Evolutionary conservation across 2,113 vertebrate species (phyloP).

Genomic region (Tylochromis polylepis): DNA sequence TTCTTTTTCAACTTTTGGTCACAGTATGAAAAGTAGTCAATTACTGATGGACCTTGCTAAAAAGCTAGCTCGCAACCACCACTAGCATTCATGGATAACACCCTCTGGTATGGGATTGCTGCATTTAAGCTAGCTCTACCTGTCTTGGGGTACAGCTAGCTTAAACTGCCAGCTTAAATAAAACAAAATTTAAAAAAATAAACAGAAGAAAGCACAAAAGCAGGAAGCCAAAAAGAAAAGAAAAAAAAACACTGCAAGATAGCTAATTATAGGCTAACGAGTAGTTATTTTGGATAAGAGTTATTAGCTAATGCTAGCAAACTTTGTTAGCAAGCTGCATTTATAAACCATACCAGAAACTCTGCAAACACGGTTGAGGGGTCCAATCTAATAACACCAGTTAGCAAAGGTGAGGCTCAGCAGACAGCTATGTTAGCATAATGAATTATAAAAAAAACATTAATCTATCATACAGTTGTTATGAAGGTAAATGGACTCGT

Average conservation of each 20-base stretch:
- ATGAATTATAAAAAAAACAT: not conserved
- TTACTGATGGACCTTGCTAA: not conserved
- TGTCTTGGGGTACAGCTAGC: not conserved
- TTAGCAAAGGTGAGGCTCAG: not conserved
- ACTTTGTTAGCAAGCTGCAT: too few relatives aligned
- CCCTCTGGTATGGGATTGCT: not conserved
- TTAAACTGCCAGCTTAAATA: not conserved
- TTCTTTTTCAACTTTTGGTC: fast-evolving
- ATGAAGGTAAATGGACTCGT: not conserved
- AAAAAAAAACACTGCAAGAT: not conserved
- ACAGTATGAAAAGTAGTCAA: not conserved
- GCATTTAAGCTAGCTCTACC: not conserved
- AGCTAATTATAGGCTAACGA: not conserved
- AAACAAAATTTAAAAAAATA: not conserved
- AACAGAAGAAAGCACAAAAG: not conserved
- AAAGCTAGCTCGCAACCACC: not conserved
- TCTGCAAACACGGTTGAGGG: not conserved
- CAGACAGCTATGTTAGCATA: not conserved
- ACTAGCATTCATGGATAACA: not conserved
- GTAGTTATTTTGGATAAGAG: not conserved
- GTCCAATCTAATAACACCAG: not conserved
- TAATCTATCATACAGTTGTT: not conserved
- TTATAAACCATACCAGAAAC: not conserved
- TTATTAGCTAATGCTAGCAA: not conserved
- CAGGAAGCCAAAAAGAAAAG: not conserved